These are phyloP conservation scores for Myxocyprinus asiaticus DNA, from an alignment of 2,113 vertebrate genomes.

Conservation along the genomic window DNA sequence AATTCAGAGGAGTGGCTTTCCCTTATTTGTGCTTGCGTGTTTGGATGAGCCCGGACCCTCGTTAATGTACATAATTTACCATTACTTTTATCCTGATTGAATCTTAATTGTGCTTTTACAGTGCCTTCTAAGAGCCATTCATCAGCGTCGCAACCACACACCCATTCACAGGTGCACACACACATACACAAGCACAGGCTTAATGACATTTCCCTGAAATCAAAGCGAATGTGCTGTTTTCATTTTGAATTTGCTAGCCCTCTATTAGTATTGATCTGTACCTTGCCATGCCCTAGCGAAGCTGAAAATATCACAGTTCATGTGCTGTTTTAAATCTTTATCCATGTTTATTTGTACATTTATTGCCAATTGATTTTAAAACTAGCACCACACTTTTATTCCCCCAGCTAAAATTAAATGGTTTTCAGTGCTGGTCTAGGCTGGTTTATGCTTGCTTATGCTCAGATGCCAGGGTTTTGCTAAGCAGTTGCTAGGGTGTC, in stretches of 20 bases:
- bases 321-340: not conserved
- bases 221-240: conserved; percentile 41
- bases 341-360: not conserved
- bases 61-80: conserved; percentile 82
- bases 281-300: not conserved
- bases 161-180: conserved; percentile 59
- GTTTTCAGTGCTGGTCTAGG: too few species aligned
- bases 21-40: conserved; percentile 61
- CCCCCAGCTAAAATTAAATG: too few species aligned
- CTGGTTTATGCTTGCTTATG: too few species aligned
- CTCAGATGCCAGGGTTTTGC: too few species aligned
- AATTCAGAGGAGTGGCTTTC: conserved; percentile 20
- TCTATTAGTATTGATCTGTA: conserved; percentile 29
- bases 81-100: conserved; percentile 81
- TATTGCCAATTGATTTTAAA: too few species aligned
- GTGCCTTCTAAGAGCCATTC: conserved; percentile 66
- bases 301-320: conserved; percentile 2
- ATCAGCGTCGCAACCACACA: conserved; percentile 68
- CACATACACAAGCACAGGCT: conserved; percentile 23
- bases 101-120: conserved; percentile 80
- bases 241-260: conserved; percentile 18
- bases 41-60: conserved; percentile 62
- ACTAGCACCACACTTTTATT: too few species aligned
- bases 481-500: too few species aligned
- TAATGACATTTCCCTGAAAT: conserved; percentile 47